Base-by-base conservation (phyloP, 2,113 vertebrate species). In the Alces alces region DNA sequence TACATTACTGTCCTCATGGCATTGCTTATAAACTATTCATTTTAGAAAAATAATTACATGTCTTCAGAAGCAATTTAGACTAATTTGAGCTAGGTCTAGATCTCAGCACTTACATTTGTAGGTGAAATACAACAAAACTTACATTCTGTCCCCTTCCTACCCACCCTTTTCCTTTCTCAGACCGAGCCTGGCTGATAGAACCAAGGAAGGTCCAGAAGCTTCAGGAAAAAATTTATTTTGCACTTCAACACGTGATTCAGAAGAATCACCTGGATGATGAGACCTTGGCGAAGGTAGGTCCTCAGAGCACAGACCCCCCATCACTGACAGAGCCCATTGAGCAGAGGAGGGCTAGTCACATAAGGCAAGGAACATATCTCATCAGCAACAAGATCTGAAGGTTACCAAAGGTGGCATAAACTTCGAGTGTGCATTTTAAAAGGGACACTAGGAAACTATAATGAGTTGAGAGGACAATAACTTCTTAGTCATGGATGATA, bases 181-280 rank as follows among this genome's bases (percentile, higher is more conserved):
- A 99, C 98, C 99, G 99, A 96, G 99, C 99, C n/a, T 99, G 99
- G 99, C 99, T 99, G 97, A 99, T 99, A 99, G 99, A 99, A 98
- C 99, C 99, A 79, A 99, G 99, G 84, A 99, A 99, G 95, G 99
- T 99, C 79, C 99, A 99, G 98, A 99, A 99, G 98, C 99, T 99
- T 98, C 99, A 99, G 99, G 99, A 99, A 99, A 99, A 99, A 98
- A 99, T 99, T 98, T 99, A 99, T 99, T 99, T 99, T 99, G 99
- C 99, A 99, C 99, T 99, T 99, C 99, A 99, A 98, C 99, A 99
- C 95, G 99, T 99, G 98, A 99, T 99, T 99, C 99, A 99, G 99
- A 99, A 99, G 99, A 99, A 99, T 98, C 99, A 99, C 98, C 99
- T 99, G 94, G 99, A 99, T 0, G 99, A 99, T 97, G 99, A 99